Conservation (phyloP, 2,797 vertebrate genomes). For the Acanthurus tractus region DNA sequence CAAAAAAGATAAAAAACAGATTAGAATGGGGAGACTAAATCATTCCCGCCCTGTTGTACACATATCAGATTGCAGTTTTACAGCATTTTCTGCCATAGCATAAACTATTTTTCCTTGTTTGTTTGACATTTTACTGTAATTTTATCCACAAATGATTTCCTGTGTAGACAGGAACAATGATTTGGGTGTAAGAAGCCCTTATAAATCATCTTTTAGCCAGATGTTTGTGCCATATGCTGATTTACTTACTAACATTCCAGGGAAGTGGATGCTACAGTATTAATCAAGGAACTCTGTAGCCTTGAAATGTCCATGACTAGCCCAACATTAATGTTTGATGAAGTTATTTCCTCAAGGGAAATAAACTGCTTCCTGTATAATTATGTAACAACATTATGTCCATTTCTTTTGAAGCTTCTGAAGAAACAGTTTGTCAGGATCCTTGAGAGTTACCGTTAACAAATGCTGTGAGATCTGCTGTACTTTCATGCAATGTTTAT, state of each 20-base stretch:
- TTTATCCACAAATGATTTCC: slow-evolving; percentile 18
- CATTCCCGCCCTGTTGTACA: slow-evolving; percentile 8
- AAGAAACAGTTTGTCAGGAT: slow-evolving; percentile 21
- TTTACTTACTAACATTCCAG: slow-evolving; percentile 41
- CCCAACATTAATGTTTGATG: background rate
- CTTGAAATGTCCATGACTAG: background rate
- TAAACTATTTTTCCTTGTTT: slow-evolving; percentile 7
- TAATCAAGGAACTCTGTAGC: slow-evolving; percentile 19
- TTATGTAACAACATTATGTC: background rate
- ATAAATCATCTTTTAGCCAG: slow-evolving; percentile 2
- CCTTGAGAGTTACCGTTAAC: slow-evolving; percentile 32
- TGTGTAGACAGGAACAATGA: background rate
- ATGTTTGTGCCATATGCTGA: slow-evolving; percentile 12
- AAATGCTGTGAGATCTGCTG: slow-evolving; percentile 61
- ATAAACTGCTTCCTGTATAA: background rate
- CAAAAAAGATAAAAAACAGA: background rate
- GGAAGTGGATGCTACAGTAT: slow-evolving; percentile 8
- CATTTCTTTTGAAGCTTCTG: slow-evolving; percentile 23
- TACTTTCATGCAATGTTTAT: slow-evolving; percentile 59
- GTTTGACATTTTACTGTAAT: slow-evolving; percentile 2
- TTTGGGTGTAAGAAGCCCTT: slow-evolving; percentile 6
- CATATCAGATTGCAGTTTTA: slow-evolving; percentile 14
- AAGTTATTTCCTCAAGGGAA: background rate
- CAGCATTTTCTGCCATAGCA: slow-evolving; percentile 21
- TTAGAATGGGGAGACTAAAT: background rate